A percentile compares a stretch with the other conserved stretches of the same genome.
Conservation (phyloP, 2,113 vertebrate species). For the Corythoichthys haematopterus region DNA sequence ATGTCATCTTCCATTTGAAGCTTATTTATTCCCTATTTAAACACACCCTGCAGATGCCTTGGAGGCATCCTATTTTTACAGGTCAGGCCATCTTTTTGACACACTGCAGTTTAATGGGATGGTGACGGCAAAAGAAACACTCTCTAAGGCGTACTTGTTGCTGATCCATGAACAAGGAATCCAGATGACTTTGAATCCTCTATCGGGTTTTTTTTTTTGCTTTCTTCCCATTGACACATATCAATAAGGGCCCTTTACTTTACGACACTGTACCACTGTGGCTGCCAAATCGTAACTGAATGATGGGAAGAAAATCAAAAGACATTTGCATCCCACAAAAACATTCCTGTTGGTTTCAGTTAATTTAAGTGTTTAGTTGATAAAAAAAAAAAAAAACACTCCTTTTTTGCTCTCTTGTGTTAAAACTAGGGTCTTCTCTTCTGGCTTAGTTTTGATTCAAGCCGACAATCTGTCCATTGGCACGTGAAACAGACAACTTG, state of each 20-base stretch:
- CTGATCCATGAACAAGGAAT: neutral
- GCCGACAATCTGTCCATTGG: slow-evolving; percentile 55
- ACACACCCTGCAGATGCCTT: slow-evolving; percentile 19
- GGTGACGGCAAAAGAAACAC: neutral
- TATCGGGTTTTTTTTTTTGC: neutral
- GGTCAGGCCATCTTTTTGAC: slow-evolving; percentile 1
- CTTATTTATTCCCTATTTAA: slow-evolving; percentile 51
- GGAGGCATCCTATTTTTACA: slow-evolving; percentile 25
- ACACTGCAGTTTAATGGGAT: neutral
- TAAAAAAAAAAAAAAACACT: slow-evolving; percentile 6
- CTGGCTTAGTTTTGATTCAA: slow-evolving; percentile 45
- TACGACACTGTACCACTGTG: neutral
- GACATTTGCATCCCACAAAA: neutral
- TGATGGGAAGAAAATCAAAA: slow-evolving; percentile 22
- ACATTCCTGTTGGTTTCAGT: slow-evolving; percentile 26
- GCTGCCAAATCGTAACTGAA: neutral
- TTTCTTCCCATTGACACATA: neutral
- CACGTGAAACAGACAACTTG: slow-evolving; percentile 44
- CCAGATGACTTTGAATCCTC: neutral
- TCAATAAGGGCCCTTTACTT: neutral
- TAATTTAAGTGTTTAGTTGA: slow-evolving; percentile 46
- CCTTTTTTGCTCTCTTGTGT: slow-evolving; percentile 29
- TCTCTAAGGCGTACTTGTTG: neutral
- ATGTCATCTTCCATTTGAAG: slow-evolving; percentile 47
- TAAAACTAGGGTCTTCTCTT: slow-evolving; percentile 46